Evolutionary conservation across 2,113 vertebrate genomes (phyloP).

Genomic region (Chlorodrepanis virens): DNA sequence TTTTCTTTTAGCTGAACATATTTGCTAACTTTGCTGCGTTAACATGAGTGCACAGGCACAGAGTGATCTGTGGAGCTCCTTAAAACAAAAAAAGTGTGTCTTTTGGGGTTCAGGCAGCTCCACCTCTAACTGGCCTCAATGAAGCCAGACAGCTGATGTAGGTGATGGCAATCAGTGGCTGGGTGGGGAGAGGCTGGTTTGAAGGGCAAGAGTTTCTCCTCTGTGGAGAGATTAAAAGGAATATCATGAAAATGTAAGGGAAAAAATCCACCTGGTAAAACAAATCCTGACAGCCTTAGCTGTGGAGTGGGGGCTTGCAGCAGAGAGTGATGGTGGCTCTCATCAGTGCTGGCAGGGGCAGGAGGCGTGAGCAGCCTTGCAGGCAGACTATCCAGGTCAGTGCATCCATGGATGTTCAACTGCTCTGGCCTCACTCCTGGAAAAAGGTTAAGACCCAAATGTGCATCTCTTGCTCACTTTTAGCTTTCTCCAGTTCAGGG

Average conservation of each 20-base stretch:
- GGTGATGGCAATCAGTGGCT: not conserved
- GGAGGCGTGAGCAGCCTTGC: not conserved
- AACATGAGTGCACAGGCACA: not conserved
- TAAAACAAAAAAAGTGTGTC: not conserved
- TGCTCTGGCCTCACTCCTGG: rapidly evolving
- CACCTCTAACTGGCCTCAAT: not conserved
- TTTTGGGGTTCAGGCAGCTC: not conserved
- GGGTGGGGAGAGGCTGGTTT: not conserved
- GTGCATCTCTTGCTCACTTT: rapidly evolving
- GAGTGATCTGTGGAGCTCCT: not conserved
- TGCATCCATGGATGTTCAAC: rapidly evolving
- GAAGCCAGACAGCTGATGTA: not conserved
- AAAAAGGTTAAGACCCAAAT: not conserved
- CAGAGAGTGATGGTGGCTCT: not conserved
- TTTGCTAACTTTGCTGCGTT: not conserved
- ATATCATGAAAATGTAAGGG: not conserved
- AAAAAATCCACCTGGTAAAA: not conserved
- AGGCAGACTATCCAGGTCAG: not conserved
- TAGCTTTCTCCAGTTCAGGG: not conserved
- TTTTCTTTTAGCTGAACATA: not conserved
- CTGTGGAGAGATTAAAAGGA: not conserved
- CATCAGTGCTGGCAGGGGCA: not conserved
- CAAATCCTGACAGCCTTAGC: not conserved
- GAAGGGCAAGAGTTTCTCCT: not conserved
- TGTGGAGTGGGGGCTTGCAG: not conserved